Evolutionary conservation across 2,797 vertebrate species (phyloP).

Genomic region (Mionectes olivaceus): DNA sequence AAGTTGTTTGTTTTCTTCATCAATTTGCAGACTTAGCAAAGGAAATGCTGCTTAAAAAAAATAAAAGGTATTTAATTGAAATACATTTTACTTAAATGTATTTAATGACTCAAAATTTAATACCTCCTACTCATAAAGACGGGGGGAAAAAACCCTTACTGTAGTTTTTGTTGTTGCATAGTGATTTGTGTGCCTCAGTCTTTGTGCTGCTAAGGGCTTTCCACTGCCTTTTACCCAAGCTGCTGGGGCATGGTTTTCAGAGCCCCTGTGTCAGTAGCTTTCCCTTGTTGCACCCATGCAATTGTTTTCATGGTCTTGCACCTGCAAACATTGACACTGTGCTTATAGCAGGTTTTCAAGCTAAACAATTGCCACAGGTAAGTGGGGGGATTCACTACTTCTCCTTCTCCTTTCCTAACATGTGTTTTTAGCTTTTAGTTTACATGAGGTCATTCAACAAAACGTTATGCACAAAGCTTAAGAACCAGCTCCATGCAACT

Average conservation of each 20-base stretch:
- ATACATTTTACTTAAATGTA: background rate
- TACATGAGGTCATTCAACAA: background rate
- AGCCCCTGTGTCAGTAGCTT: background rate
- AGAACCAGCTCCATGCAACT: background rate
- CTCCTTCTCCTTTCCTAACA: background rate
- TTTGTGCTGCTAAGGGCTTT: background rate
- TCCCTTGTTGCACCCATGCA: background rate
- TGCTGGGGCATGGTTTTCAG: background rate
- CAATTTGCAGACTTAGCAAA: conserved; percentile 82
- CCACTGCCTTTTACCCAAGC: background rate
- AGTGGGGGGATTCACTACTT: background rate
- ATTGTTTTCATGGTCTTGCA: background rate
- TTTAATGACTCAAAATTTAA: background rate
- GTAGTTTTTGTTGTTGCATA: background rate
- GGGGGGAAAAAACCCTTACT: background rate
- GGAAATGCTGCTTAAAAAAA: conserved; percentile 78
- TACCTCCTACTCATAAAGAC: background rate
- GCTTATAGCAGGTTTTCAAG: background rate
- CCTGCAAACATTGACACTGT: background rate
- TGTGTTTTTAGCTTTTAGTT: background rate
- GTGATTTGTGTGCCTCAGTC: background rate
- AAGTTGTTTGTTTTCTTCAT: conserved; percentile 80
- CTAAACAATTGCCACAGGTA: background rate
- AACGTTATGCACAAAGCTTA: background rate
- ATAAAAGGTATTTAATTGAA: background rate